A percentile compares a stretch with the other conserved stretches of the same genome.
phyloP scores from a whole-genome alignment of 2,888 invertebrate genomes.

The Megastigmus dorsalis region DNA sequence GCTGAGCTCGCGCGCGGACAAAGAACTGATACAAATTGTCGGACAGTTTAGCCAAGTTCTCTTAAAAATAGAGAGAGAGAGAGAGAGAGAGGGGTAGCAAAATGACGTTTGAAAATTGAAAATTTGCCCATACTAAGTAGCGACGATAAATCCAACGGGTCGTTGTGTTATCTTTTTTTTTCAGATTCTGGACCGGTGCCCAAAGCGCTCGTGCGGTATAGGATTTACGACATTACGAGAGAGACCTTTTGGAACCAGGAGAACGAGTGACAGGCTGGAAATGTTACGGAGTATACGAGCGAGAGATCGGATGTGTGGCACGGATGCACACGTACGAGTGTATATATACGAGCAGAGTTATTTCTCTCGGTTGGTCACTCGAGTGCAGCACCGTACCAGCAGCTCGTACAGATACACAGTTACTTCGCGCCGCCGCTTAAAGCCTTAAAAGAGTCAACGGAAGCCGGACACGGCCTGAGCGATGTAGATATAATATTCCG shows the following conservation, averaged over 20 bases:
- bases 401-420: background rate
- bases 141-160: background rate
- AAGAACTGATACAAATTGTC: background rate
- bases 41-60: background rate
- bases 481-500: too few relatives aligned
- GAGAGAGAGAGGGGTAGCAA: too few relatives aligned
- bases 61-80: background rate
- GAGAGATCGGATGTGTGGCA: conserved; percentile 19
- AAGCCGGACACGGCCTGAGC: conserved; percentile 30
- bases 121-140: background rate
- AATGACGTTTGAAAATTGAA: background rate
- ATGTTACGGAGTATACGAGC: too few relatives aligned
- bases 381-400: conserved; percentile 1
- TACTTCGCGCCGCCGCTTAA: conserved; percentile 41
- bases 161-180: background rate
- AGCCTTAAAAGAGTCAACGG: conserved; percentile 47
- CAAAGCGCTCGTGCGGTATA: too few relatives aligned
- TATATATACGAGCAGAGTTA: conserved; percentile 5
- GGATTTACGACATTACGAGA: background rate
- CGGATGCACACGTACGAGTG: too few relatives aligned
- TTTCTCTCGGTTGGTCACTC: background rate
- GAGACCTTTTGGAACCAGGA: too few relatives aligned
- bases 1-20: too few relatives aligned
- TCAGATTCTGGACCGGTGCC: background rate
- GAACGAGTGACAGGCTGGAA: too few relatives aligned